Percentiles rank a stretch among this genome's conserved stretches.
Conservation (phyloP, 1,140 invertebrate genomes). For the Magallana angulata region DNA sequence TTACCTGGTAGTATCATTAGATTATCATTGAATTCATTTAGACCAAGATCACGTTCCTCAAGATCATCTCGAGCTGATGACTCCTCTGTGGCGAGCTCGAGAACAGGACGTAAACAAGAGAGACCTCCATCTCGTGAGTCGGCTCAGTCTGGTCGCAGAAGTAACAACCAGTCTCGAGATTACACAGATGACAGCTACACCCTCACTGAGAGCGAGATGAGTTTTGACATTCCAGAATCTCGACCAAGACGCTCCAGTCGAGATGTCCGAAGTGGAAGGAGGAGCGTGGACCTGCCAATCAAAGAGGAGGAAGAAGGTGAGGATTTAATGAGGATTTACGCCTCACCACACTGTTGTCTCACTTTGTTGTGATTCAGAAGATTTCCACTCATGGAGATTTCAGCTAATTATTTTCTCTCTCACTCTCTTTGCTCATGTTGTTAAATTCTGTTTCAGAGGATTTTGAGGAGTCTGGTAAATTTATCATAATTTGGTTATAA, state of each 20-base stretch:
- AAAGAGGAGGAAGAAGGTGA: constrained; percentile 57
- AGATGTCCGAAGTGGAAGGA: constrained; percentile 40
- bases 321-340: background rate
- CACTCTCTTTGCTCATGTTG: background rate
- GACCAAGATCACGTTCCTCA: constrained; percentile 55
- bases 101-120: constrained; percentile 48
- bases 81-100: constrained; percentile 52
- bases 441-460: background rate
- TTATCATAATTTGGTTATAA: background rate
- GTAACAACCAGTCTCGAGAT: constrained; percentile 55
- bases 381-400: background rate
- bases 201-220: constrained; percentile 65
- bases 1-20: too few relatives aligned
- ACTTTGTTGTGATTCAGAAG: background rate
- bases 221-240: constrained; percentile 60
- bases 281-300: constrained; percentile 49
- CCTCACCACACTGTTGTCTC: background rate
- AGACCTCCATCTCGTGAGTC: constrained; percentile 51
- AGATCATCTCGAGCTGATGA: constrained; percentile 34
- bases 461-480: constrained; percentile 17
- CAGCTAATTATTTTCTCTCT: background rate
- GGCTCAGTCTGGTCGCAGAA: constrained; percentile 23
- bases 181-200: constrained; percentile 68
- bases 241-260: constrained; percentile 29
- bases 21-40: background rate